These are phyloP conservation scores for Autographa gamma DNA, from an alignment of 2,888 invertebrate species.

Conservation along the genomic window DNA sequence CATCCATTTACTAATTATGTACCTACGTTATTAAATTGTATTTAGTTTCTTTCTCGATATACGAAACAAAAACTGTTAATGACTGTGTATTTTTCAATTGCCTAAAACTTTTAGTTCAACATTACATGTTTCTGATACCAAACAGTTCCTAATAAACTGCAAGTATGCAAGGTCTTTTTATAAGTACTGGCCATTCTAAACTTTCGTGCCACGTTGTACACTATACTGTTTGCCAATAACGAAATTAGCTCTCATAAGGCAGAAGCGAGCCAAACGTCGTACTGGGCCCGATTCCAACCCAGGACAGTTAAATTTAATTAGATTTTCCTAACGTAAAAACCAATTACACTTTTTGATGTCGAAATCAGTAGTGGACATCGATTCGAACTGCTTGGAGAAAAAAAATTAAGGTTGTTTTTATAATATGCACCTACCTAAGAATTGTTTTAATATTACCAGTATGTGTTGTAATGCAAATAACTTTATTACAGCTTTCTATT, in stretches of 20 bases:
- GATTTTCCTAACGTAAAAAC: slow-evolving; percentile 8
- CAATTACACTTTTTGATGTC: slow-evolving; percentile 6
- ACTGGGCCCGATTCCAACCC: slow-evolving; percentile 9
- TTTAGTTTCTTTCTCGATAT: too few species aligned
- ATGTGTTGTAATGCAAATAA: too few species aligned
- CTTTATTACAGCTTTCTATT: too few species aligned
- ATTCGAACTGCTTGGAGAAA: neutral
- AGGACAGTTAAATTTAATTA: slow-evolving; percentile 6
- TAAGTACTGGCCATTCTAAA: neutral
- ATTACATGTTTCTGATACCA: neutral
- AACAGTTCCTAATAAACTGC: neutral
- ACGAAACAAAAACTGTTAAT: too few species aligned
- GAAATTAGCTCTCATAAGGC: slow-evolving; percentile 5
- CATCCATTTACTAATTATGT: too few species aligned
- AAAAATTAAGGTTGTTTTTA: neutral
- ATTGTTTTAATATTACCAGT: too few species aligned
- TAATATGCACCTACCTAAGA: too few species aligned
- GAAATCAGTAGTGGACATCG: neutral
- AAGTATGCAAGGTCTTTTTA: neutral
- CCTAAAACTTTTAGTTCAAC: neutral
- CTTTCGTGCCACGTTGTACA: neutral
- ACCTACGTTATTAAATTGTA: too few species aligned
- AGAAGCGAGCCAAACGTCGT: slow-evolving; percentile 7
- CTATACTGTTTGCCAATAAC: slow-evolving; percentile 8
- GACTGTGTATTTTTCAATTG: neutral